Evolutionary conservation across 2,797 vertebrate species (phyloP).

Genomic region (Paguma larvata): DNA sequence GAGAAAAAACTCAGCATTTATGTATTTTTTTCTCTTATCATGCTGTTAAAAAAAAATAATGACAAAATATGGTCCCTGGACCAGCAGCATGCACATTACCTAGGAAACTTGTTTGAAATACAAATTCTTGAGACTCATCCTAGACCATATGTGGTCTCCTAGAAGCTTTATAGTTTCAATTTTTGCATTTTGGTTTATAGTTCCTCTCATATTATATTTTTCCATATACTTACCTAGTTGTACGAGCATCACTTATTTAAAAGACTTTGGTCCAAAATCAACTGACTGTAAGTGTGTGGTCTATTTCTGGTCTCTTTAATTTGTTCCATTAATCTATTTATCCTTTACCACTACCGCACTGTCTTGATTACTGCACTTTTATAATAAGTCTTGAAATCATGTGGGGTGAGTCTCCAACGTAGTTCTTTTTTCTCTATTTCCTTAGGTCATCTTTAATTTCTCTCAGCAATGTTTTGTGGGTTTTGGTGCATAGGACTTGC

Average conservation of each 20-base stretch:
- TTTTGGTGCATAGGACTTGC: not conserved
- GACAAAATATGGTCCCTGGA: not conserved
- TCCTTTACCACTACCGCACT: not conserved
- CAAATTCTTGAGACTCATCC: not conserved
- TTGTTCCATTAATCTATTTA: not conserved
- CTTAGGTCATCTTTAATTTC: not conserved
- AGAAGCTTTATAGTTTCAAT: not conserved
- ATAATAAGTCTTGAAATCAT: not conserved
- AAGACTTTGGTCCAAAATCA: not conserved
- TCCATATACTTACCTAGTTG: not conserved
- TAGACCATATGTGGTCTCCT: not conserved
- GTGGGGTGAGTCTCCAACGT: not conserved
- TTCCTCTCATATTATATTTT: not conserved
- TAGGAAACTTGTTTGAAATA: not conserved
- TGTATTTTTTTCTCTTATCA: not conserved
- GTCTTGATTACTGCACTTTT: not conserved
- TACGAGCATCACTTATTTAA: not conserved
- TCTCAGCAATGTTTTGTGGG: not conserved
- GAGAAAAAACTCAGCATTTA: not conserved
- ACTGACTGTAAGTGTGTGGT: not conserved
- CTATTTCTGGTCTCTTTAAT: conserved; percentile 33
- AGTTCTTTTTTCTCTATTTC: not conserved
- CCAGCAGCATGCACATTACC: not conserved
- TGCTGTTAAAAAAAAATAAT: conserved; percentile 37
- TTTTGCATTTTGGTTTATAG: conserved; percentile 1